Evolutionary conservation across 1,140 invertebrate species (phyloP), one percentile per base, ranked within the genome.

Genomic region (Cotesia glomerata): DNA sequence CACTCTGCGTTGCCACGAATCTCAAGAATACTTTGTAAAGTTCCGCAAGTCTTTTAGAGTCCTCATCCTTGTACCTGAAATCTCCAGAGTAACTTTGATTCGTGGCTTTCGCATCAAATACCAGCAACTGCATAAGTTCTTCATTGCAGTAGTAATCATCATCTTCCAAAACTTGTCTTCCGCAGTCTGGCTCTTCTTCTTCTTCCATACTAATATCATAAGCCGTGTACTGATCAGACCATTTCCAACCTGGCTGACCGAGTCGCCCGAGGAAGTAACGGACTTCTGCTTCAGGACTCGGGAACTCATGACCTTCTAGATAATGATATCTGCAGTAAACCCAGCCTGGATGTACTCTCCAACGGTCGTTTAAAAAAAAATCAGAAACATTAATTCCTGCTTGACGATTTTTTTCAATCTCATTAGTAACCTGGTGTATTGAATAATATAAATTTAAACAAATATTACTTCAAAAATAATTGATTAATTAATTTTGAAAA

Each of bases 271-370:
- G 82, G 81, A 97, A 97, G 76, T 95, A 91, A 9, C 90, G 85
- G 7, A 96, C 77, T 80, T 95, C 93, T 0, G 90, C 89, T 84
- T 96, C 94, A 2, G 92, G 89, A 13, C 86, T 91, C 8, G 89
- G 81, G 75, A 93, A 94, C 72, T 92, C 90, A 74, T 93, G 91
- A 0, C 90, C 91, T 81, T 93, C 91, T 61, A 93, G 84, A 80
- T 95, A 94, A 80, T 95, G 94, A 84, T 94, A 96, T 76, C 95
- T 93, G 84, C 95, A 96, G 80, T 96, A 97, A 0, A 93, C 91
- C 95, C 95, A 97, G 77, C 95, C 91, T 0, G 95, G 95, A 88
- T 97, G 95, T 14, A 97, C 89, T 80, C 92, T 92, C 92, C 95
- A 97, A 80, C 93, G 92, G 32, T 89, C 87, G 3, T 91, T 91